A percentile compares a stretch with the other conserved stretches of the same genome.
These are phyloP conservation scores for Anableps anableps DNA, from an alignment of 2,797 vertebrate species.

Conservation along the genomic window DNA sequence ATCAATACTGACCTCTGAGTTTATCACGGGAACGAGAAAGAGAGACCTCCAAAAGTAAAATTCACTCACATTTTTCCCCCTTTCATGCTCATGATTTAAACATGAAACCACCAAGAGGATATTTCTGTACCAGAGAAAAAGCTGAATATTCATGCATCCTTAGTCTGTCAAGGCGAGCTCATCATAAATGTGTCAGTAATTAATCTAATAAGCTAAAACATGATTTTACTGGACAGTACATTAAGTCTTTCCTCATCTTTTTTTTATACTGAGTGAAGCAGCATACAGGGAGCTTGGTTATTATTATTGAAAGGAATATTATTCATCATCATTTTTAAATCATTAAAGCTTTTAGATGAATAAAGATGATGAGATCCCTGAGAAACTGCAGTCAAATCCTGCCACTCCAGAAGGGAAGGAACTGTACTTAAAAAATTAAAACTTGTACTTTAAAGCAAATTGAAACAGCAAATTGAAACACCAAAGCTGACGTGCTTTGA, in stretches of 20 bases:
- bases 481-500: neutral
- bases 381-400: conserved; percentile 50
- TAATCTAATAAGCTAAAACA: conserved; percentile 66
- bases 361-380: conserved; percentile 59
- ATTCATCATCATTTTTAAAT: conserved; percentile 66
- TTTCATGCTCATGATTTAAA: conserved; percentile 60
- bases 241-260: conserved; percentile 41
- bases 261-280: conserved; percentile 32
- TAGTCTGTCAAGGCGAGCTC: conserved; percentile 34
- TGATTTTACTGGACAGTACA: conserved; percentile 60
- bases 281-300: conserved; percentile 28
- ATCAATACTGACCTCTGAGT: conserved; percentile 39
- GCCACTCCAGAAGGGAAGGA: conserved; percentile 18
- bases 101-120: conserved; percentile 52
- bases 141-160: conserved; percentile 59
- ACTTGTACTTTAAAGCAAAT: conserved; percentile 13
- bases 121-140: conserved; percentile 37
- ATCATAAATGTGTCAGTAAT: conserved; percentile 65
- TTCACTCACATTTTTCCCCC: conserved; percentile 18
- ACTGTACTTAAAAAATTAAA: conserved; percentile 17
- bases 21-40: neutral
- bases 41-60: conserved; percentile 23
- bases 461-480: neutral
- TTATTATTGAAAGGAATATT: conserved; percentile 65
- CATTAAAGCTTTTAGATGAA: conserved; percentile 67